Evolutionary conservation across 2,113 vertebrate species (phyloP).

Genomic region (Bufo gargarizans): DNA sequence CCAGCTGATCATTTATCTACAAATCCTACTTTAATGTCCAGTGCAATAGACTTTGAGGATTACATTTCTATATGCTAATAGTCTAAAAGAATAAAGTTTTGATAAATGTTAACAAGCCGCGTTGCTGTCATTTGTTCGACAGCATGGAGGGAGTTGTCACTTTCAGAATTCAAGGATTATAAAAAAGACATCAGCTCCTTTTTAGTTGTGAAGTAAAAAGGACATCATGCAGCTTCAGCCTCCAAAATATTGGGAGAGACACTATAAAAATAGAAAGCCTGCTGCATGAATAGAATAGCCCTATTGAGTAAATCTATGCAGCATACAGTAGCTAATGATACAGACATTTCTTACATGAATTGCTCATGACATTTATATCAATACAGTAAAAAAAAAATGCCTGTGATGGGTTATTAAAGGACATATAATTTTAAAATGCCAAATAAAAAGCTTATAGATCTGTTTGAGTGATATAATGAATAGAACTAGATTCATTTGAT

Average conservation of each 20-base stretch:
- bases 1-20: conserved; percentile 61
- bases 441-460: not conserved
- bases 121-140: conserved; percentile 56
- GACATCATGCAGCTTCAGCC: not conserved
- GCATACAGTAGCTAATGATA: conserved; percentile 10
- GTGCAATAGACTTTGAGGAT: conserved; percentile 66
- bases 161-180: conserved; percentile 60
- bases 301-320: not conserved
- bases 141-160: conserved; percentile 51
- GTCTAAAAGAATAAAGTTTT: conserved; percentile 63
- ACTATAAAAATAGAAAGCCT: conserved; percentile 23
- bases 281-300: not conserved
- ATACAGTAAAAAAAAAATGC: not conserved
- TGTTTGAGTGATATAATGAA: not conserved
- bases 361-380: conserved; percentile 21
- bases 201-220: conserved; percentile 6
- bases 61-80: conserved; percentile 65
- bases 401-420: not conserved
- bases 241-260: not conserved
- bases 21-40: conserved; percentile 65
- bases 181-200: conserved; percentile 1
- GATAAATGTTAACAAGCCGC: conserved; percentile 62
- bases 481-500: not conserved
- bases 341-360: not conserved
- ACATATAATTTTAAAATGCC: not conserved